Conservation (phyloP, 2,113 vertebrate species). For the Paracanthobrama guichenoti region DNA sequence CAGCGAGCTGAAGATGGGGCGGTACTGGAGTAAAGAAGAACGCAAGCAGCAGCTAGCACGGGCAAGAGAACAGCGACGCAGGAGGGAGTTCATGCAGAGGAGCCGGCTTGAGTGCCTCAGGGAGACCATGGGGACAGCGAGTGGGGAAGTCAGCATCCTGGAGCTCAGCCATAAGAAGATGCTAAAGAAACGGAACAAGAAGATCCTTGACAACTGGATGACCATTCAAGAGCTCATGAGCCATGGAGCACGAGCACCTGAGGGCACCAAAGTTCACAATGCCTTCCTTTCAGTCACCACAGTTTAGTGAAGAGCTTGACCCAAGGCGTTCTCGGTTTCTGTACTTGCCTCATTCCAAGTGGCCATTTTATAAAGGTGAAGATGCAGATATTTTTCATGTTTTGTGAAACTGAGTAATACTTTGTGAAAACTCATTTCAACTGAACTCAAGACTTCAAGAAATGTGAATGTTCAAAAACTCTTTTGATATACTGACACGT, state of each 20-base stretch:
- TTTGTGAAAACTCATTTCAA: slow-evolving; percentile 78
- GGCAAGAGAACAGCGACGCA: slow-evolving; percentile 89
- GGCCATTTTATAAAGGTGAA: slow-evolving; percentile 79
- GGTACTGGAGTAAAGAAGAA: slow-evolving; percentile 98
- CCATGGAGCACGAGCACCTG: slow-evolving; percentile 90
- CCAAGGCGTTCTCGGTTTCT: slow-evolving; percentile 6
- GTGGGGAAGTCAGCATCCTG: slow-evolving; percentile 89
- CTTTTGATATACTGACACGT: slow-evolving; percentile 41
- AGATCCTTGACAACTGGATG: slow-evolving; percentile 99
- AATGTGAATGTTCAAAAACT: slow-evolving; percentile 43
- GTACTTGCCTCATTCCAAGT: slow-evolving; percentile 90
- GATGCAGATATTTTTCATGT: slow-evolving; percentile 85
- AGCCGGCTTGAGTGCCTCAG: slow-evolving; percentile 90
- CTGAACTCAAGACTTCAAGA: slow-evolving; percentile 1
- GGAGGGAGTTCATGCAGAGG: slow-evolving; percentile 94
- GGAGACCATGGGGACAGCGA: slow-evolving; percentile 88
- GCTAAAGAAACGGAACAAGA: slow-evolving; percentile 97
- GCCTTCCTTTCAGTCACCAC: slow-evolving; percentile 98
- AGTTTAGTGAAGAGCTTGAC: slow-evolving; percentile 73
- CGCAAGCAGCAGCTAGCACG: slow-evolving; percentile 91
- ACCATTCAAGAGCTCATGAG: slow-evolving; percentile 99
- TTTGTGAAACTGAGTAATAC: slow-evolving; percentile 80
- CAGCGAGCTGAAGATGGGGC: slow-evolving; percentile 97
- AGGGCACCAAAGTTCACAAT: slow-evolving; percentile 88
- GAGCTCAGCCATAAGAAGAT: slow-evolving; percentile 99